Percentiles rank a stretch among this genome's conserved stretches.
phyloP scores from a whole-genome alignment of 2,888 invertebrate genomes.

The Campoplex capitator region DNA sequence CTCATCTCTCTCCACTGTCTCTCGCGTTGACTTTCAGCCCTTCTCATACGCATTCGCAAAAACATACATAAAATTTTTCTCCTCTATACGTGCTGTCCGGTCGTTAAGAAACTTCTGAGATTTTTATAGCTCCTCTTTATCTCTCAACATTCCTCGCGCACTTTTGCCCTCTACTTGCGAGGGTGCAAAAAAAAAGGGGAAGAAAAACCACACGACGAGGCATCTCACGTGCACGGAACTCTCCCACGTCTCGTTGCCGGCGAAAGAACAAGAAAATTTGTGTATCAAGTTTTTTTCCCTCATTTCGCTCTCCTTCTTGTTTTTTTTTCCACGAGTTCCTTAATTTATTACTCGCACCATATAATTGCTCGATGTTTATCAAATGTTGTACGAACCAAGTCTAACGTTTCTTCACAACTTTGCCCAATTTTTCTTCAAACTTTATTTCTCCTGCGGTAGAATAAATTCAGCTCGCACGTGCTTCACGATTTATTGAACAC shows the following conservation, averaged over 20 bases:
- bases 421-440: neutral
- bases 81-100: conserved; percentile 61
- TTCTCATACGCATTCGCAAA: conserved; percentile 24
- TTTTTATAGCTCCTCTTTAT: conserved; percentile 72
- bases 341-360: conserved; percentile 24
- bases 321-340: neutral
- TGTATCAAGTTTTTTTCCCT: conserved; percentile 14
- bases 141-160: conserved; percentile 1
- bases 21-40: conserved; percentile 12
- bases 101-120: conserved; percentile 74
- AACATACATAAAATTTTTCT: conserved; percentile 40
- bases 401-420: conserved; percentile 5
- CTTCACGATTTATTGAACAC: conserved; percentile 3
- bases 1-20: neutral
- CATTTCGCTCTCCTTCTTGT: no score
- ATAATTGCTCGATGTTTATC: conserved; percentile 30
- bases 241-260: neutral
- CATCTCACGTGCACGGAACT: neutral
- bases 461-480: neutral
- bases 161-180: neutral
- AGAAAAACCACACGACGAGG: conserved; percentile 6
- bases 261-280: conserved; percentile 1
- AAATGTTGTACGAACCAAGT: neutral
- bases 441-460: neutral
- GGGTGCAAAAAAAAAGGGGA: neutral